These are phyloP conservation scores for Trichomycterus rosablanca DNA, from an alignment of 2,113 vertebrate species.

Conservation along the genomic window DNA sequence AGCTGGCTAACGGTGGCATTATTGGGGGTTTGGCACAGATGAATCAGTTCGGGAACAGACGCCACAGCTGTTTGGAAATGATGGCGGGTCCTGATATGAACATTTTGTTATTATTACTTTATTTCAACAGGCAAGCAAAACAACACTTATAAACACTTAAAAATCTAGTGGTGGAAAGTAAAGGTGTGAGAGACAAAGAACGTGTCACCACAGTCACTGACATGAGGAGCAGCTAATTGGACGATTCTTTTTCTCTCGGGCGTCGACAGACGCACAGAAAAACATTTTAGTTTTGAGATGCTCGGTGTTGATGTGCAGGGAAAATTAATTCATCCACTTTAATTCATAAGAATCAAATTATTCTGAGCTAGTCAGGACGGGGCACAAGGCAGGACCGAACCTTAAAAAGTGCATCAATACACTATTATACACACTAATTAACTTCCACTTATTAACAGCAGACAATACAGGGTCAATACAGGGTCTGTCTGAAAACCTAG, in stretches of 20 bases:
- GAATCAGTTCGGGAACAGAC: constrained; percentile 50
- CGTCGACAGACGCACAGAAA: constrained; percentile 46
- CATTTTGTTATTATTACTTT: constrained; percentile 53
- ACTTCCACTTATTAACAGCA: no score
- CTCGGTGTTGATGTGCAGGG: no score
- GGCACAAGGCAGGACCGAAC: no score
- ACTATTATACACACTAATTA: no score
- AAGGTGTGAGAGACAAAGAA: constrained; percentile 24
- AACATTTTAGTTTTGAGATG: constrained; percentile 44
- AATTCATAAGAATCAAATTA: no score
- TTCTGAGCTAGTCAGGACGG: no score
- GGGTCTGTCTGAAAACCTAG: no score
- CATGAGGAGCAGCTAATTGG: constrained; percentile 55
- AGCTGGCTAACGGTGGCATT: constrained; percentile 45
- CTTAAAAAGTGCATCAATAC: no score
- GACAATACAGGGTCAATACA: no score
- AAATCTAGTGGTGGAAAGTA: constrained; percentile 27
- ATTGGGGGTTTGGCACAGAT: constrained; percentile 50
- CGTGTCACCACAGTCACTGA: constrained; percentile 29
- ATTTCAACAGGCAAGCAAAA: constrained; percentile 42
- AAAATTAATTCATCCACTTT: constrained; percentile 15
- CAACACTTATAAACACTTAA: constrained; percentile 36
- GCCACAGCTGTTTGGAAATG: constrained; percentile 66
- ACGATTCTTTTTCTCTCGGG: constrained; percentile 51
- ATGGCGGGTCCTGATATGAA: constrained; percentile 59